Evolutionary conservation across 2,113 vertebrate genomes (phyloP).

Genomic region (Ibidorhyncha struthersii): DNA sequence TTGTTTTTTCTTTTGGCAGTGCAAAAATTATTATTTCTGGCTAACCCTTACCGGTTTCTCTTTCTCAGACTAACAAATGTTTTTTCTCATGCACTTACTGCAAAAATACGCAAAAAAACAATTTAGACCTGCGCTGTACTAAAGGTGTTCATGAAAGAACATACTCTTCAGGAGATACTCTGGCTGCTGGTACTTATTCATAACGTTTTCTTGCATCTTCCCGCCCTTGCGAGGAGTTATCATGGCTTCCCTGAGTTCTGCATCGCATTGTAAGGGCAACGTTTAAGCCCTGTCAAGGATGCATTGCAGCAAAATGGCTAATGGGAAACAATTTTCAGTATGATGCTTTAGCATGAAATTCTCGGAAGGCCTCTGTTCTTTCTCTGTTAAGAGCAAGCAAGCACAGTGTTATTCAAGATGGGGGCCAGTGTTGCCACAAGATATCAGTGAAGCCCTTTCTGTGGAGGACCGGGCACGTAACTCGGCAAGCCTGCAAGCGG

Average conservation of each 20-base stretch:
- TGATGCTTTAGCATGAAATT: background rate
- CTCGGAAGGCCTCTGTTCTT: background rate
- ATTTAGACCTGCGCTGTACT: background rate
- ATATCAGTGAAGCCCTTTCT: background rate
- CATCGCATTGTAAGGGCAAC: background rate
- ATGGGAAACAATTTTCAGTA: background rate
- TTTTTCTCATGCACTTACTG: background rate
- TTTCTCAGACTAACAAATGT: background rate
- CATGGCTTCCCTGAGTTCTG: background rate
- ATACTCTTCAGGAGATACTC: background rate
- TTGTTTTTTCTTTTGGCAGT: background rate
- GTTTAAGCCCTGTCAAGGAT: background rate
- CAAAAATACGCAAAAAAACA: background rate
- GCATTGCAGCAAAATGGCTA: background rate
- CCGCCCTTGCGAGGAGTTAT: background rate
- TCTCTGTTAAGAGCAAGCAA: background rate
- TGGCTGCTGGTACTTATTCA: background rate
- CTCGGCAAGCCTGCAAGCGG: background rate
- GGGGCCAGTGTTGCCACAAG: background rate
- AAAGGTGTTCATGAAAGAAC: background rate
- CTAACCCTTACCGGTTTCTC: background rate
- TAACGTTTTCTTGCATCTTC: background rate
- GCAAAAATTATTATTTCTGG: background rate
- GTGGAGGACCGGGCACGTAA: background rate
- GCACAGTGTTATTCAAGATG: background rate